Evolutionary conservation across 2,797 vertebrate genomes (phyloP).

Genomic region (Erpetoichthys calabaricus): DNA sequence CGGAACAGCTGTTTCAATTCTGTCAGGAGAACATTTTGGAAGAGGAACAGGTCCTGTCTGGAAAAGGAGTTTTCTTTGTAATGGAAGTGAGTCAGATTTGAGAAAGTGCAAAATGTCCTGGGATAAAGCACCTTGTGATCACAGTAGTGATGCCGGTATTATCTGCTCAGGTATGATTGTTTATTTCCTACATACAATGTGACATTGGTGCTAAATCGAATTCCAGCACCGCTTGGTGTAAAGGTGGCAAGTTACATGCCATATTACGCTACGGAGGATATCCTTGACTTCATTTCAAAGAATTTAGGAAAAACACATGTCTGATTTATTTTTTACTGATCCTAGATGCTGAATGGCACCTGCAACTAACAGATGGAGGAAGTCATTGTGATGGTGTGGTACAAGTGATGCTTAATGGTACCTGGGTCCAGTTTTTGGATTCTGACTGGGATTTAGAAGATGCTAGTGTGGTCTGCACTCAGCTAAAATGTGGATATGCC

Average conservation of each 20-base stretch:
- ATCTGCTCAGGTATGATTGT: slow-evolving; percentile 1
- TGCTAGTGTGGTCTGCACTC: not conserved
- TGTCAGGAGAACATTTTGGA: not conserved
- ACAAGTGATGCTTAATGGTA: not conserved
- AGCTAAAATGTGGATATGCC: not conserved
- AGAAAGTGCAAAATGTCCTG: too few relatives aligned
- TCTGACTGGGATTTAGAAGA: not conserved
- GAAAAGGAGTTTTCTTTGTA: not conserved
- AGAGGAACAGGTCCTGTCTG: not conserved
- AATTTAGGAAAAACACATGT: too few relatives aligned
- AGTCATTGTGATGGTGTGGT: not conserved
- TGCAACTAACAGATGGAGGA: not conserved
- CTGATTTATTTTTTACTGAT: too few relatives aligned
- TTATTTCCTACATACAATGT: too few relatives aligned
- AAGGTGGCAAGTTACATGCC: not conserved
- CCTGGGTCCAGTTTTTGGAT: not conserved
- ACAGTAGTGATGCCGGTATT: not conserved
- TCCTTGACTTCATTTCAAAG: not conserved
- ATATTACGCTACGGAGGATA: not conserved
- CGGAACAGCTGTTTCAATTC: not conserved
- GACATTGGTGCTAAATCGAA: too few relatives aligned
- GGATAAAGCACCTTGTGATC: not conserved
- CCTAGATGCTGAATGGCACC: not conserved
- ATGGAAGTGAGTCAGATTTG: not conserved
- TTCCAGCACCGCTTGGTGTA: too few relatives aligned